Base-by-base conservation (phyloP, 2,888 invertebrate genomes). In the Leuctra nigra region DNA sequence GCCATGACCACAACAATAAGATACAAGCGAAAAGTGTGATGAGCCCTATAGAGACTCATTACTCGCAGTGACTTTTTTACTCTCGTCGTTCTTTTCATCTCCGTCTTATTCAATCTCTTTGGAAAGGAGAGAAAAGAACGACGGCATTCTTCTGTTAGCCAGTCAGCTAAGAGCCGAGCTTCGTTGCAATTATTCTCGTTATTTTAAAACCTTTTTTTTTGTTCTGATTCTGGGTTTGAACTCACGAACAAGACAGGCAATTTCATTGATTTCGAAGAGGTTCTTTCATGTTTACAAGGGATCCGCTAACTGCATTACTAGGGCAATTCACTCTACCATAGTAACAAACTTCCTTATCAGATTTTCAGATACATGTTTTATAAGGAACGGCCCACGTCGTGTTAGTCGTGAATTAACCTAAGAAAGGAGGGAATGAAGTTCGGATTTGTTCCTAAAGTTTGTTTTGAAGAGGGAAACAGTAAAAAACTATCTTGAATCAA, bases 351-450 rank as follows among this genome's bases (percentile, higher is more conserved):
- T 35, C 20, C 41, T 50, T 35, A 50, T 50, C 33, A 18, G 50
- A 35, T 50, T 50, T 50, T 50, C 33, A 22, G 50, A 50, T 50
- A 50, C 50, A 50, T 50, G 50, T 50, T n/a, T n/a, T n/a, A 35
- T 22, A 50, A 35, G 50, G 22, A 50, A 50, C 22, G 33, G 33
- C 33, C 18, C 14, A 35, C 33, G 16, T 35, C 20, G 33, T 50
- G 50, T 50, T 16, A 35, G 18, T 33, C 33, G 16, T 20, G 35
- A 50, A 50, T 50, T 50, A 23, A 44, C 44, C 22, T 44, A 20
- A 9, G 29, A 29, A 29, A 7, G 41, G 41, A 41, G 22, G 22
- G 35, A 35, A 29, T 29, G 35, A 50, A 50, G 35, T 50, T 50
- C 23, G 44, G 23, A 44, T 44, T 44, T 16, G 16, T 16, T 7